Evolutionary conservation across 2,888 invertebrate genomes (phyloP).

Genomic region (Microctonus hyperodae): DNA sequence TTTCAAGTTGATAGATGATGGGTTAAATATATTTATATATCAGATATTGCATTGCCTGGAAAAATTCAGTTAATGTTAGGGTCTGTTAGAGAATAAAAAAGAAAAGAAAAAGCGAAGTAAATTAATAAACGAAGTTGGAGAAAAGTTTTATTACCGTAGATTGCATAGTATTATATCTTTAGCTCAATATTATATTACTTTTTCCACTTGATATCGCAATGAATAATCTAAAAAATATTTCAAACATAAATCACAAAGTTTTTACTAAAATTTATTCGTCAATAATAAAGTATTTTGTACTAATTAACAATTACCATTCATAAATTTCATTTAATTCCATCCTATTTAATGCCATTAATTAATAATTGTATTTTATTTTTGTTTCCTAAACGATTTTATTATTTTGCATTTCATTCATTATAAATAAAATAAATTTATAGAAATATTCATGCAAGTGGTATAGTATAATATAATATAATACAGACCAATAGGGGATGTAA

Average conservation of each 20-base stretch:
- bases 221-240: slow-evolving; percentile 20
- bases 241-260: too few species aligned
- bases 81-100: background rate
- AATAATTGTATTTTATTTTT: too few species aligned
- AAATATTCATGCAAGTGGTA: background rate
- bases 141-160: slow-evolving; percentile 21
- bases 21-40: background rate
- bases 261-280: too few species aligned
- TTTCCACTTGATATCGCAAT: slow-evolving; percentile 24
- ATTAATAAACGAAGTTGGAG: slow-evolving; percentile 24
- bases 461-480: too few species aligned
- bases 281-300: too few species aligned
- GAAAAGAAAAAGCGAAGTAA: slow-evolving; percentile 1
- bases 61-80: background rate
- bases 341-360: too few species aligned
- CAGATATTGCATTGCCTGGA: background rate
- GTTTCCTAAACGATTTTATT: background rate
- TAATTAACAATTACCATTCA: too few species aligned
- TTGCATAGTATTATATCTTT: background rate
- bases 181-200: slow-evolving; percentile 8
- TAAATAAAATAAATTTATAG: background rate
- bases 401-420: background rate
- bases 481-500: slow-evolving; percentile 9
- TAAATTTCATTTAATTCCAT: too few species aligned
- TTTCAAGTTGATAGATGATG: background rate